These are phyloP conservation scores for Lycocerus yunnanus DNA, from an alignment of 2,888 invertebrate species.

Conservation along the genomic window DNA sequence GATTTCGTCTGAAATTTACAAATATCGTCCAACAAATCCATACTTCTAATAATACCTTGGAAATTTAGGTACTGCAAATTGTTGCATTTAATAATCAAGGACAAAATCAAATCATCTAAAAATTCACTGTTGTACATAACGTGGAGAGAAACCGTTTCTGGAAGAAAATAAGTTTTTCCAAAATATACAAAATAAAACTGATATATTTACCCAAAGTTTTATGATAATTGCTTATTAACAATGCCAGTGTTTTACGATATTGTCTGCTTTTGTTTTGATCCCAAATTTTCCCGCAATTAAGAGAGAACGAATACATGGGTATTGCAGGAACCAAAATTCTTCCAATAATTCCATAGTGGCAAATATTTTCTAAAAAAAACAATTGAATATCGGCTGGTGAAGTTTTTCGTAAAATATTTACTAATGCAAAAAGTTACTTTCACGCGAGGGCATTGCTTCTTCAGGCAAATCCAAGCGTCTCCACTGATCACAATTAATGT, in stretches of 20 bases:
- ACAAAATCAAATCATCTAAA: slow-evolving; percentile 55
- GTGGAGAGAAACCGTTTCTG: slow-evolving; percentile 55
- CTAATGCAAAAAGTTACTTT: slow-evolving; percentile 49
- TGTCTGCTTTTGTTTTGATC: slow-evolving; percentile 57
- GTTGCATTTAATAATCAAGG: slow-evolving; percentile 53
- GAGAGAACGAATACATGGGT: slow-evolving; percentile 55
- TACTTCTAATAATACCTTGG: slow-evolving; percentile 55
- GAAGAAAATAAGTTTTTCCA: slow-evolving; percentile 12
- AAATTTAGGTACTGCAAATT: slow-evolving; percentile 54
- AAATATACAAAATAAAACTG: not conserved
- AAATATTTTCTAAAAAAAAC: slow-evolving; percentile 45
- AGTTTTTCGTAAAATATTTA: slow-evolving; percentile 29
- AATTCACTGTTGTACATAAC: slow-evolving; percentile 56
- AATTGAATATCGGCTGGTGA: not conserved
- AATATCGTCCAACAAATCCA: slow-evolving; percentile 52
- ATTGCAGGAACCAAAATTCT: slow-evolving; percentile 55
- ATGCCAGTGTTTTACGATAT: slow-evolving; percentile 53
- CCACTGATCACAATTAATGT: slow-evolving; percentile 53
- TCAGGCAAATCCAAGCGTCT: slow-evolving; percentile 54
- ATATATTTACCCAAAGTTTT: slow-evolving; percentile 52
- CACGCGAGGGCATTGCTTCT: slow-evolving; percentile 51
- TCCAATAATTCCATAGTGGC: slow-evolving; percentile 56
- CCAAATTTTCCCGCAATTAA: slow-evolving; percentile 56
- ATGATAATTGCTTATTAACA: slow-evolving; percentile 53
- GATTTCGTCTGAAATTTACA: slow-evolving; percentile 11